A percentile compares a stretch with the other conserved stretches of the same genome.
Evolutionary conservation across 2,888 invertebrate genomes (phyloP).

Genomic region (Eledone cirrhosa): DNA sequence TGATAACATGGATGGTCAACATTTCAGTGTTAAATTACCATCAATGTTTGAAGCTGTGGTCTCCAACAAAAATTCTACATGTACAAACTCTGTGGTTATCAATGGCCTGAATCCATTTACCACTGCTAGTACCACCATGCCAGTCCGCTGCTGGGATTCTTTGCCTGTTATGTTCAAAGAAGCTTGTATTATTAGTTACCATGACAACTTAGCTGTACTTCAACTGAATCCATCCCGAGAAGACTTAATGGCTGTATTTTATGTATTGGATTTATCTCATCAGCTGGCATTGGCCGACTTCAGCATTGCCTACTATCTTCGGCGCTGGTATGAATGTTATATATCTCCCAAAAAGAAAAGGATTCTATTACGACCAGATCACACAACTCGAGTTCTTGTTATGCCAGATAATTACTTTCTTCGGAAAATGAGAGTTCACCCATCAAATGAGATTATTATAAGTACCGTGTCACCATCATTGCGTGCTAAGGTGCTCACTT

Average conservation of each 20-base stretch:
- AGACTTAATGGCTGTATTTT: constrained; percentile 46
- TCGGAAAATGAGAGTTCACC: constrained; percentile 37
- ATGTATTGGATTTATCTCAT: constrained; percentile 44
- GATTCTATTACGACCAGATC: constrained; percentile 48
- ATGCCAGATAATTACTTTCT: constrained; percentile 42
- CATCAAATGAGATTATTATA: constrained; percentile 35
- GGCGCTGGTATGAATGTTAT: constrained; percentile 53
- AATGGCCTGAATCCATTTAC: constrained; percentile 39
- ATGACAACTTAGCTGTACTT: constrained; percentile 42
- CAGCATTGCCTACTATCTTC: constrained; percentile 42
- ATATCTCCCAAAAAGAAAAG: constrained; percentile 47
- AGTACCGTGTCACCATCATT: constrained; percentile 41
- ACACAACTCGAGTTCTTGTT: constrained; percentile 41
- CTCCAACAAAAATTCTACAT: constrained; percentile 36
- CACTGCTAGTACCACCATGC: constrained; percentile 35
- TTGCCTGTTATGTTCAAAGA: constrained; percentile 40
- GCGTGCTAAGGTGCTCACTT: constrained; percentile 44
- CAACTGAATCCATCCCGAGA: constrained; percentile 47
- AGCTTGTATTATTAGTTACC: constrained; percentile 46
- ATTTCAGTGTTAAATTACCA: constrained; percentile 39
- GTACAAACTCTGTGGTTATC: constrained; percentile 33
- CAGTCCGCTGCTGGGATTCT: constrained; percentile 37
- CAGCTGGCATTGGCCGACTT: constrained; percentile 46
- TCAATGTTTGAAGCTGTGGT: constrained; percentile 40
- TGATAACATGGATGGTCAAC: constrained; percentile 47